A percentile compares a stretch with the other conserved stretches of the same genome.
These are phyloP conservation scores for Passerculus sandwichensis DNA, from an alignment of 2,797 vertebrate species.

Conservation along the genomic window DNA sequence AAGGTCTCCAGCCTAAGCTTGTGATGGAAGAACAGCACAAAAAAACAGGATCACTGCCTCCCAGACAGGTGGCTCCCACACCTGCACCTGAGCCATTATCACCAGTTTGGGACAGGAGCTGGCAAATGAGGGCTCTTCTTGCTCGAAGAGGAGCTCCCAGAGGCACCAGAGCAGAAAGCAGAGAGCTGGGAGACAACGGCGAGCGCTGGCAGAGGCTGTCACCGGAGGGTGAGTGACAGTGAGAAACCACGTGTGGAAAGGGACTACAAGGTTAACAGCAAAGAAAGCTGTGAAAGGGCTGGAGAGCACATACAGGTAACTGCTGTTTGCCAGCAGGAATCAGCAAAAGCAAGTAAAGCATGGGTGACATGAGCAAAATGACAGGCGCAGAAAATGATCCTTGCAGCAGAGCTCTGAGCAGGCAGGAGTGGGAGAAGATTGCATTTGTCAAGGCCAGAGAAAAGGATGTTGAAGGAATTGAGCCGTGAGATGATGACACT, in stretches of 20 bases:
- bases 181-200: background rate
- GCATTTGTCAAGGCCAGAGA: constrained; percentile 61
- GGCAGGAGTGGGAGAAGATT: constrained; percentile 61
- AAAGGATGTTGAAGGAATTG: constrained; percentile 62
- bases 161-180: background rate
- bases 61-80: background rate
- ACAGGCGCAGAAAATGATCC: constrained; percentile 59
- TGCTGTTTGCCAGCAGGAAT: constrained; percentile 63
- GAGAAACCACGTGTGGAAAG: background rate
- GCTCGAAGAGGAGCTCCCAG: background rate
- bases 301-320: constrained; percentile 56
- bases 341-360: constrained; percentile 50
- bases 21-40: background rate
- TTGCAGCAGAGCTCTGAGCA: constrained; percentile 40
- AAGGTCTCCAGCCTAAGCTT: background rate
- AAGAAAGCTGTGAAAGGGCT: constrained; percentile 30
- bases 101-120: background rate
- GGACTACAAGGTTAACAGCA: constrained; percentile 35
- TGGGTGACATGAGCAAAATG: constrained; percentile 35
- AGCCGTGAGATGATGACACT: constrained; percentile 50
- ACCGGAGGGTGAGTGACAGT: background rate
- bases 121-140: background rate
- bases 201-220: background rate
- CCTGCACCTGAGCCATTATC: accelerated
- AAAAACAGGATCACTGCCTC: background rate